Conservation (phyloP, 2,888 invertebrate species). For the Trypoxylon attenuatum region DNA sequence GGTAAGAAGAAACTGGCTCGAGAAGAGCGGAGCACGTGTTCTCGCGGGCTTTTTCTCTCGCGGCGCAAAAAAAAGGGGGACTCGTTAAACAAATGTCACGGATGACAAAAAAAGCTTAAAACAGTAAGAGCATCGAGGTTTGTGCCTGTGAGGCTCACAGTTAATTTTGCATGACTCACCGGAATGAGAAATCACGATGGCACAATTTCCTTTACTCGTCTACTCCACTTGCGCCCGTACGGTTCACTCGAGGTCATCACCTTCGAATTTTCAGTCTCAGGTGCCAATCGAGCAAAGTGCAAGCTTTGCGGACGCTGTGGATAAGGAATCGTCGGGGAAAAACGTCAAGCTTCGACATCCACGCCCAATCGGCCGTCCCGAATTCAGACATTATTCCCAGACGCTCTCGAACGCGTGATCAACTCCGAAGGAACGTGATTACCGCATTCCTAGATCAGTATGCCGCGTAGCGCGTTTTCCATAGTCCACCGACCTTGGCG, state of each 20-base stretch:
- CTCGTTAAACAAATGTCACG: not conserved
- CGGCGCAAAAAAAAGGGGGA: not conserved
- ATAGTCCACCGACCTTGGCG: constrained; percentile 35
- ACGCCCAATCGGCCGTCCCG: no score
- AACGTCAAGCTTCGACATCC: no score
- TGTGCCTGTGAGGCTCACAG: no score
- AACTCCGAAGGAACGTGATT: constrained; percentile 19
- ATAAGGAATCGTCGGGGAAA: not conserved
- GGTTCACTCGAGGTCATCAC: no score
- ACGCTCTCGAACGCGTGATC: constrained; percentile 7
- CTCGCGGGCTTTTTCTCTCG: not conserved
- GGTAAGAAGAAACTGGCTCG: not conserved
- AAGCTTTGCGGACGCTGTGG: not conserved
- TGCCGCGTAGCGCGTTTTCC: constrained; percentile 10
- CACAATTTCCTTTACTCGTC: not conserved
- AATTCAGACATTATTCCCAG: no score
- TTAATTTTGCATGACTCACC: not conserved
- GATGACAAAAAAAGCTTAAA: constrained; percentile 7
- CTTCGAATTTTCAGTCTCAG: no score
- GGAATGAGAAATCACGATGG: not conserved
- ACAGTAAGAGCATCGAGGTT: constrained; percentile 17
- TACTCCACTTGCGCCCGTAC: not conserved
- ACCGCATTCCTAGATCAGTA: constrained; percentile 26
- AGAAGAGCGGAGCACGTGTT: no score
- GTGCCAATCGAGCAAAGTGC: not conserved